Conservation (phyloP, 2,113 vertebrate genomes). For the Sceloporus tristichus region DNA sequence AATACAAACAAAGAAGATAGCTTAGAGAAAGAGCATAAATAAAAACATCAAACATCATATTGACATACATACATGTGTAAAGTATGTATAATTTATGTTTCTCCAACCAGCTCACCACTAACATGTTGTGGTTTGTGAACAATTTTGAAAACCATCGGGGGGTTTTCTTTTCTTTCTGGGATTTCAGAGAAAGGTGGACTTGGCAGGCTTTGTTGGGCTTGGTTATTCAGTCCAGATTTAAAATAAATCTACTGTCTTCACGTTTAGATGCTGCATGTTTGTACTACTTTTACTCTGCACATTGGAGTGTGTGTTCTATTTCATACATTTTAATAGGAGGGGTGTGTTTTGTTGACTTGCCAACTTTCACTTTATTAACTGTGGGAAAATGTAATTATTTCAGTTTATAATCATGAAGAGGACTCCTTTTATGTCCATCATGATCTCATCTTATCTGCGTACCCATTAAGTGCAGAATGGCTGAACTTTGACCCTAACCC, state of each 20-base stretch:
- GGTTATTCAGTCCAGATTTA: not conserved
- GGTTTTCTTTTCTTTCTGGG: not conserved
- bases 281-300: not conserved
- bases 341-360: conserved; percentile 27
- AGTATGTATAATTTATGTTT: not conserved
- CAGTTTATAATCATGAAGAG: conserved; percentile 96
- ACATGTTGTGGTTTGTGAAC: not conserved
- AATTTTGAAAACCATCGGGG: not conserved
- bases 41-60: too few relatives aligned
- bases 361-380: not conserved
- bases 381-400: conserved; percentile 45
- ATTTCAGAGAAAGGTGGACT: not conserved
- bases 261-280: not conserved
- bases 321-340: not conserved
- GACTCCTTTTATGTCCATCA: conserved; percentile 96
- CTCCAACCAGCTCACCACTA: too few relatives aligned
- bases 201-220: not conserved
- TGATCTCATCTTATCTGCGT: conserved; percentile 92
- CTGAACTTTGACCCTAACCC: conserved; percentile 95
- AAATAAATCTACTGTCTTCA: not conserved
- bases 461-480: conserved; percentile 94
- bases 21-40: too few relatives aligned
- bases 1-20: too few relatives aligned
- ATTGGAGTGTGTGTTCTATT: not conserved
- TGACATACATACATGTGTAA: too few relatives aligned